Evolutionary conservation across 2,797 vertebrate genomes (phyloP).

Genomic region (Cynodonichthys magdalenae): DNA sequence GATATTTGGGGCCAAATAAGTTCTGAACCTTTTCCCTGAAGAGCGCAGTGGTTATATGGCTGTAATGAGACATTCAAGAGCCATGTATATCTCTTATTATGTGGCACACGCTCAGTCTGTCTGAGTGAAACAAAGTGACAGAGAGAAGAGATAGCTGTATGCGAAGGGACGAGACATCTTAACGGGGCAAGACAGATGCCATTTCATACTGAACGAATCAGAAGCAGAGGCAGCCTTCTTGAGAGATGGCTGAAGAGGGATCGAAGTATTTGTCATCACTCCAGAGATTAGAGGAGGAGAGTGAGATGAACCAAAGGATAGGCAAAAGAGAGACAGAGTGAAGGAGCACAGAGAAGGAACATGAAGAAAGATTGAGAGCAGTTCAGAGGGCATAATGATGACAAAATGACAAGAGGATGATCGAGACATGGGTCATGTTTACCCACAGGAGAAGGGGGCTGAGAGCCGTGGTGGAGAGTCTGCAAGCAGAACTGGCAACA

Average conservation of each 20-base stretch:
- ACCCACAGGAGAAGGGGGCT: constrained; percentile 64
- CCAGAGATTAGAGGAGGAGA: constrained; percentile 39
- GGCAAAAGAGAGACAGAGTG: constrained; percentile 28
- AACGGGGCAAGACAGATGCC: constrained; percentile 40
- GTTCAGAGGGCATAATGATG: constrained; percentile 70
- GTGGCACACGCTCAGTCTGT: constrained; percentile 3
- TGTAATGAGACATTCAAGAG: constrained; percentile 11
- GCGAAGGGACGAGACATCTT: constrained; percentile 31
- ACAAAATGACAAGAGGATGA: constrained; percentile 75
- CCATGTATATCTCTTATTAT: not conserved
- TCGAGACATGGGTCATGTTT: constrained; percentile 74
- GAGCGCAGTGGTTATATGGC: not conserved
- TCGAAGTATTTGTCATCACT: constrained; percentile 57
- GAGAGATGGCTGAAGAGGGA: constrained; percentile 57
- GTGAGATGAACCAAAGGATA: constrained; percentile 38
- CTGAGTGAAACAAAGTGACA: constrained; percentile 7
- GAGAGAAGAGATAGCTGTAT: constrained; percentile 20
- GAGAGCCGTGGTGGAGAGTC: constrained; percentile 45
- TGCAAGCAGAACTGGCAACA: constrained; percentile 46
- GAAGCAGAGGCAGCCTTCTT: constrained; percentile 31
- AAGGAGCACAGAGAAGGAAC: constrained; percentile 28
- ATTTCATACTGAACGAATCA: constrained; percentile 36
- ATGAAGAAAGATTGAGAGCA: constrained; percentile 43
- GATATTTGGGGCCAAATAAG: constrained; percentile 1
- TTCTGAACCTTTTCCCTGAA: not conserved